Base-by-base conservation (phyloP, 2,888 invertebrate genomes). In the Metalampra italica region DNA sequence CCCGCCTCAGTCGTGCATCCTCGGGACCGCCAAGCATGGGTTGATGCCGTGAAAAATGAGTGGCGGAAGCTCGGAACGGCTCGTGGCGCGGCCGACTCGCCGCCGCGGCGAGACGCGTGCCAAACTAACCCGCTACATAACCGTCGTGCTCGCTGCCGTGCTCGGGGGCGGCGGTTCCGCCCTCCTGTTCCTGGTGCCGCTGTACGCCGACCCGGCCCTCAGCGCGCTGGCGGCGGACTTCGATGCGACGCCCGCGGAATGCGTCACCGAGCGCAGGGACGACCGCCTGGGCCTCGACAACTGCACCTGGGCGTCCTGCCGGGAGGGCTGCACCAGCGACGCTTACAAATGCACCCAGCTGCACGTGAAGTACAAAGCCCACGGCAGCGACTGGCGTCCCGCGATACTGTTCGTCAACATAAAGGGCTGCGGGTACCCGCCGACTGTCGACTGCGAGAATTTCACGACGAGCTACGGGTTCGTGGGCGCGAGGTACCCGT, bases 401-500 rank as follows among this genome's bases (percentile, higher is more conserved):
- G 93, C 92, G 4, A 91, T 92, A 39, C 83, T 95, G 43, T 91
- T 94, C 71, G 94, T 95, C 46, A 95, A 95, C 80, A 94, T 95
- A 70, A 95, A 95, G 73, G 95, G 95, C 49, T 95, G 95, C 78
- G 95, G 95, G 8, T 95, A 95, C 74, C 95, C 95, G 11, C 95
- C 95, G 37, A 84, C 89, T 43, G 94, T 95, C 50, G 92, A 93
- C 66, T 95, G 95, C 80, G 91, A 92, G 59, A 94, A 94, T 72
- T 95, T 95, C 75, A 94, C 94, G 9, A 90, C 91, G 48, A 91
- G 90, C 56, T 93, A 92, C 72, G 95, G 94, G 32, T 90, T 88
- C 60, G 92, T 93, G 59, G 94, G 94, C 43, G 92, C 92, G 9
- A 89, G 82, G 62, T 93, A 92, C 62, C 91, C 92, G 0, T 93